These are phyloP conservation scores for Pararge aegeria DNA, from an alignment of 1,140 invertebrate genomes.

Conservation along the genomic window DNA sequence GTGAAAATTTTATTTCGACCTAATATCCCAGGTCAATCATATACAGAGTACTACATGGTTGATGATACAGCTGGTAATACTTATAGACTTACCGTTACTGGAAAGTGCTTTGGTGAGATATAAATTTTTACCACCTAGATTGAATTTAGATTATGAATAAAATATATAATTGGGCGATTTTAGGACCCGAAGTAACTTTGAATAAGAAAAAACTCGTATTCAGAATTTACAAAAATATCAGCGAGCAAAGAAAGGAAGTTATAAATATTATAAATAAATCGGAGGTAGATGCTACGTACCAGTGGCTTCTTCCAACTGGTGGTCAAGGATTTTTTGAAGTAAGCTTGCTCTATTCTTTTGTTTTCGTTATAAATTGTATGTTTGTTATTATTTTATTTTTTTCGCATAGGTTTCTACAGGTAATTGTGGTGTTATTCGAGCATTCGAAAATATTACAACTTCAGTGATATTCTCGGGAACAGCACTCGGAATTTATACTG, in stretches of 20 bases:
- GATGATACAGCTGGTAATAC: conserved; percentile 56
- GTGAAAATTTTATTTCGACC: conserved; percentile 54
- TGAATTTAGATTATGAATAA: not conserved
- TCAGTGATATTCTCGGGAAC: conserved; percentile 54
- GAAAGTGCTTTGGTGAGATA: conserved; percentile 58
- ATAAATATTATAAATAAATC: conserved; percentile 65
- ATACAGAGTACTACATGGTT: conserved; percentile 63
- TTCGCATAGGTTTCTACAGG: conserved; percentile 62
- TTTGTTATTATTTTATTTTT: not conserved
- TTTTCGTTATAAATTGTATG: not conserved
- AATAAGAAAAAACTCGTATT: conserved; percentile 55
- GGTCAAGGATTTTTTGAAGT: conserved; percentile 69
- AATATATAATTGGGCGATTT: conserved; percentile 2
- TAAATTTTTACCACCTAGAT: not conserved
- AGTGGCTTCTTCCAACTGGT: conserved; percentile 57
- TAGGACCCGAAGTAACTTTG: conserved; percentile 58
- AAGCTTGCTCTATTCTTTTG: not conserved
- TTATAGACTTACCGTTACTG: conserved; percentile 58
- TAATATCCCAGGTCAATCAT: conserved; percentile 49
- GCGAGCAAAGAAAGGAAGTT: conserved; percentile 50
- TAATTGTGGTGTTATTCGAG: conserved; percentile 63
- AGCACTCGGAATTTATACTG: conserved; percentile 59
- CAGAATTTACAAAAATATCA: conserved; percentile 54
- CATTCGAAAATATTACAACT: conserved; percentile 55
- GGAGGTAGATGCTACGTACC: conserved; percentile 60